Conservation (phyloP, 2,797 vertebrate species). For the Syndactyla subalaris region DNA sequence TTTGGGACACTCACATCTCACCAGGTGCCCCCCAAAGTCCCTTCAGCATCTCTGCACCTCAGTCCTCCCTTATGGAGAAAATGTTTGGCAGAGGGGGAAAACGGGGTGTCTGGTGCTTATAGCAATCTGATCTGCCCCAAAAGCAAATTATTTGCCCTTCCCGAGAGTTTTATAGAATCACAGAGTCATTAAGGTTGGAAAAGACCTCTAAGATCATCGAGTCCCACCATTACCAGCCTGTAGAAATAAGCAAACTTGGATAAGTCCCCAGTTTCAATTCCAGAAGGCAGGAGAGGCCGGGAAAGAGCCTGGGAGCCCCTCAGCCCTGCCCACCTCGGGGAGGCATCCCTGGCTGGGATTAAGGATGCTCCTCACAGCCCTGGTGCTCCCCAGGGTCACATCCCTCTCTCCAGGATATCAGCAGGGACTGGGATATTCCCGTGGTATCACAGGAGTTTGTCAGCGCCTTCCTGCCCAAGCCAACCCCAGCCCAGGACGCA, state of each 20-base stretch:
- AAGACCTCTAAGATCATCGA: not conserved
- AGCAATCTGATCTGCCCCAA: not conserved
- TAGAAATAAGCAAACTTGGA: not conserved
- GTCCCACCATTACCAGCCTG: not conserved
- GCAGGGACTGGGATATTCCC: not conserved
- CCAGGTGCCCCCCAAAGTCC: rapidly evolving
- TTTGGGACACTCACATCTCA: not conserved
- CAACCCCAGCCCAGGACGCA: not conserved
- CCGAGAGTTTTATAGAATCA: not conserved
- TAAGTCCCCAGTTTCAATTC: not conserved
- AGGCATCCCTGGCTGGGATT: not conserved
- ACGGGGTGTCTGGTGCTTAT: not conserved
- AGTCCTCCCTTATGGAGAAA: not conserved
- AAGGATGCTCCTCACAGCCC: not conserved
- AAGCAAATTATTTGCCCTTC: not conserved
- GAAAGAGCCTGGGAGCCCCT: not conserved
- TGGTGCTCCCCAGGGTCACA: not conserved
- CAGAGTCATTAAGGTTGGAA: not conserved
- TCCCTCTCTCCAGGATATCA: not conserved
- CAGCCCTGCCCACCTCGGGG: not conserved
- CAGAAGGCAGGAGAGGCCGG: not conserved
- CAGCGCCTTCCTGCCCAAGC: not conserved
- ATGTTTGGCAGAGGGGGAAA: not conserved
- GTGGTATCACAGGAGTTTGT: not conserved
- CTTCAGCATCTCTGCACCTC: not conserved